Base-by-base conservation (phyloP, 1,140 invertebrate genomes). In the Drosophila nasuta region DNA sequence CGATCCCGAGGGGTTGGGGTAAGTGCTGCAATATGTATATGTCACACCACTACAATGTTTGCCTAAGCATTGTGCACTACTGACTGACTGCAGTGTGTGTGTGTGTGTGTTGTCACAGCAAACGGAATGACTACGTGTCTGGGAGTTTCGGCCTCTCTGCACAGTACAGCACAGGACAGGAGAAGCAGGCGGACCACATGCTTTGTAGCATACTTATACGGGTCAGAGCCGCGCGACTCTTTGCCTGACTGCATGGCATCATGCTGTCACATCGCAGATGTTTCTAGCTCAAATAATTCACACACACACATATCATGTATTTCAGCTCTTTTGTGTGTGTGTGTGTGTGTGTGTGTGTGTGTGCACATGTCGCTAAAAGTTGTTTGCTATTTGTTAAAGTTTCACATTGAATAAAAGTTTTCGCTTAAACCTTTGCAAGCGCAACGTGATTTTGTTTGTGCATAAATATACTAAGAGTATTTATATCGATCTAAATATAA, bases 21-120 rank as follows among this genome's bases (percentile, higher is more conserved):
- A 81, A 67, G 76, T 66, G 76, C 79, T 88, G 83, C 87, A 82
- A 87, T 88, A 82, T 73, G 70, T 73, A 73, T 73, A 35, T 87
- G 83, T 88, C 83, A 77, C 83, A 88, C 82, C 71, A 88, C 65
- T 87, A 77, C 79, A 87, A 88, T 82, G 69, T 78, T 87, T 87
- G 79, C 76, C 77, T 75, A 82, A 82, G 83, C 62, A 68, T 67
- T 69, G 46, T 65, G 48, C 35, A 66, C 46, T 69, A 33, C 49
- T 56, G 35, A 62, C 65, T 75, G 46, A 43, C 57, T 63, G 58
- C 71, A 49, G 5, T 11, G 10, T 76, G 45, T 38, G 35, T 38
- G 45, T 43, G 41, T 43, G 43, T 63, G 66, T 71, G 67, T 70
- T 60, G 51, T 38, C 15, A 48, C 8, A 52, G 57, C 51, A 69